Evolutionary conservation across 1,140 invertebrate genomes (phyloP).

Genomic region (Saccostrea cuccullata): DNA sequence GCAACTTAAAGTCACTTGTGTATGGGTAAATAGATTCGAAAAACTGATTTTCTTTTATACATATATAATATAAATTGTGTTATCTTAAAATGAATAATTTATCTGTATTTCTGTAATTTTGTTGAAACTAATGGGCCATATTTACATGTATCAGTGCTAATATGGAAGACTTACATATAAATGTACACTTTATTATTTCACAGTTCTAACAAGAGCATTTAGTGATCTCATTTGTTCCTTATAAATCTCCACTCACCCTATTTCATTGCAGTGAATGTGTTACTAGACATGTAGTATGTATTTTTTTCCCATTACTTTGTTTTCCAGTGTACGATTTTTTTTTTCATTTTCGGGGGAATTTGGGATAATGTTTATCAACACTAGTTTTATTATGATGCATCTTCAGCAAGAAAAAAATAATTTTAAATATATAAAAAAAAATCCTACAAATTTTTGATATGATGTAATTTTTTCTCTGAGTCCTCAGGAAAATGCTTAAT

Average conservation of each 20-base stretch:
- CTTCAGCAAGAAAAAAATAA: too few species aligned
- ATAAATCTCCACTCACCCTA: not conserved
- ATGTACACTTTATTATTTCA: not conserved
- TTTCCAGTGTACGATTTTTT: not conserved
- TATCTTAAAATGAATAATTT: not conserved
- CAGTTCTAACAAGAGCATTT: slow-evolving; percentile 14
- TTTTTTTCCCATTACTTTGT: not conserved
- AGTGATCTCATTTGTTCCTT: not conserved
- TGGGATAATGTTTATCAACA: not conserved
- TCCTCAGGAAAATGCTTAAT: too few species aligned
- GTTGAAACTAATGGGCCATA: not conserved
- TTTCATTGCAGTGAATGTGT: not conserved
- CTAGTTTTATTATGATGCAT: not conserved
- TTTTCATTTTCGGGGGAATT: not conserved
- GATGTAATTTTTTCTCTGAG: too few species aligned
- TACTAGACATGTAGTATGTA: not conserved
- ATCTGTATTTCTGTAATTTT: not conserved
- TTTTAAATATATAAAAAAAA: too few species aligned
- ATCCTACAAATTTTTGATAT: too few species aligned
- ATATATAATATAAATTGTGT: not conserved
- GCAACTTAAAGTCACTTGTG: not conserved
- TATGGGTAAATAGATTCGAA: not conserved
- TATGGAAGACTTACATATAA: slow-evolving; percentile 18
- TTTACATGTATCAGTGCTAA: slow-evolving; percentile 10
- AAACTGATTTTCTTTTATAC: not conserved